Conservation (phyloP, 2,888 invertebrate genomes). For the Sarcophaga carnaria region DNA sequence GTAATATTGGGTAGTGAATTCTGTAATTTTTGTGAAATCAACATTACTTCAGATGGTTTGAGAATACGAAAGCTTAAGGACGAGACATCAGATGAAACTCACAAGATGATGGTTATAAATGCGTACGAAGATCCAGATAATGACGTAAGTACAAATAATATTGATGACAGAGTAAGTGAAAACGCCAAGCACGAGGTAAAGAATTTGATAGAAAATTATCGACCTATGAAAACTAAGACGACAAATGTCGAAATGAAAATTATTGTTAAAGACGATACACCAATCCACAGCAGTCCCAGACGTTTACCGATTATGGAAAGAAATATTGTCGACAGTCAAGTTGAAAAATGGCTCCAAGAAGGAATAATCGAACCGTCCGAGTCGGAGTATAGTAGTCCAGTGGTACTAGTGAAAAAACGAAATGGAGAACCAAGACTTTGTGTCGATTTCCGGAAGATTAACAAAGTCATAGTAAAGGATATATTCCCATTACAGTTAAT, state of each 20-base stretch:
- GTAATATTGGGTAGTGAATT: slow-evolving; percentile 50
- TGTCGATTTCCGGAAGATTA: slow-evolving; percentile 59
- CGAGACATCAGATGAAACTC: not conserved
- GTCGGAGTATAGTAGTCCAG: slow-evolving; percentile 66
- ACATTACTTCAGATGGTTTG: slow-evolving; percentile 24
- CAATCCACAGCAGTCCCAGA: slow-evolving; percentile 34
- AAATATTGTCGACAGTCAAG: slow-evolving; percentile 44
- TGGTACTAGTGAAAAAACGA: slow-evolving; percentile 73
- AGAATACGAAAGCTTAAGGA: slow-evolving; percentile 31
- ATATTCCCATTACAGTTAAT: slow-evolving; percentile 60
- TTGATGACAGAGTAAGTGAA: slow-evolving; percentile 30
- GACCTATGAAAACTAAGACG: slow-evolving; percentile 68
- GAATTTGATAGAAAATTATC: slow-evolving; percentile 70
- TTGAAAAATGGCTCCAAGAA: slow-evolving; percentile 47
- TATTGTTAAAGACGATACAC: slow-evolving; percentile 71
- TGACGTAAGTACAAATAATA: not conserved
- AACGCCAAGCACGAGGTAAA: slow-evolving; percentile 51
- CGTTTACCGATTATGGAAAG: slow-evolving; percentile 32
- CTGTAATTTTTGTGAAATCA: slow-evolving; percentile 33
- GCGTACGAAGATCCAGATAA: not conserved
- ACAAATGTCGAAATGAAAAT: slow-evolving; percentile 72
- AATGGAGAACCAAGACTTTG: slow-evolving; percentile 59
- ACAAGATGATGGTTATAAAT: slow-evolving; percentile 38
- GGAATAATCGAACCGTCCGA: slow-evolving; percentile 59
- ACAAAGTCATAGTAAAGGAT: slow-evolving; percentile 59